Evolutionary conservation across 2,888 invertebrate species (phyloP).

Genomic region (Drosophila cognata): DNA sequence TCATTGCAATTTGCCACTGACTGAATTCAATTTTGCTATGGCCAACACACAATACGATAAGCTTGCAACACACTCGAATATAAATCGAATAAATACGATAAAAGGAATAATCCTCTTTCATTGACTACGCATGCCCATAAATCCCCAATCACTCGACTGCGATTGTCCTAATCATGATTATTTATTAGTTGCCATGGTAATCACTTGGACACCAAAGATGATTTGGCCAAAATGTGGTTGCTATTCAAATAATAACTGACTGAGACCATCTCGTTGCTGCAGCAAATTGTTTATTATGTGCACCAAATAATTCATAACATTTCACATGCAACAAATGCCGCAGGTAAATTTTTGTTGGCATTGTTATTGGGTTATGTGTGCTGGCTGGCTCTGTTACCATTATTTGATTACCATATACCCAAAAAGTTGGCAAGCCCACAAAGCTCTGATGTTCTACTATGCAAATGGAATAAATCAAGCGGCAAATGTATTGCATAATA

Average conservation of each 20-base stretch:
- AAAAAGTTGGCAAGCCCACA: conserved; percentile 31
- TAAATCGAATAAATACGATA: too few species aligned
- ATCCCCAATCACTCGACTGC: conserved; percentile 1
- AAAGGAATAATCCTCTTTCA: conserved; percentile 15
- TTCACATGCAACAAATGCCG: background rate
- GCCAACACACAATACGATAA: background rate
- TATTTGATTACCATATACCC: conserved; percentile 38
- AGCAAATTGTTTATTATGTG: conserved; percentile 55
- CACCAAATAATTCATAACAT: conserved; percentile 54
- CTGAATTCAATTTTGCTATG: background rate
- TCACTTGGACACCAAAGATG: conserved; percentile 6
- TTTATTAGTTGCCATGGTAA: background rate
- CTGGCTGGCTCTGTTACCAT: conserved; percentile 5
- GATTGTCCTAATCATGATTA: background rate
- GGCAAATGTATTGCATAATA: conserved; percentile 31
- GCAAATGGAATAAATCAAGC: conserved; percentile 30
- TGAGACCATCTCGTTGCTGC: conserved; percentile 18
- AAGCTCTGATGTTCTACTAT: conserved; percentile 21
- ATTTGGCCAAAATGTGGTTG: conserved; percentile 36
- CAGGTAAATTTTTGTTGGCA: conserved; percentile 7
- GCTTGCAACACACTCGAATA: background rate
- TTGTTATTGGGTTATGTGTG: conserved; percentile 11
- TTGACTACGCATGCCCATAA: background rate
- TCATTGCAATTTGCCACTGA: too few species aligned
- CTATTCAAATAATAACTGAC: conserved; percentile 42